phyloP scores from a whole-genome alignment of 2,797 vertebrate genomes.

The Platyrinchus mystaceus region DNA sequence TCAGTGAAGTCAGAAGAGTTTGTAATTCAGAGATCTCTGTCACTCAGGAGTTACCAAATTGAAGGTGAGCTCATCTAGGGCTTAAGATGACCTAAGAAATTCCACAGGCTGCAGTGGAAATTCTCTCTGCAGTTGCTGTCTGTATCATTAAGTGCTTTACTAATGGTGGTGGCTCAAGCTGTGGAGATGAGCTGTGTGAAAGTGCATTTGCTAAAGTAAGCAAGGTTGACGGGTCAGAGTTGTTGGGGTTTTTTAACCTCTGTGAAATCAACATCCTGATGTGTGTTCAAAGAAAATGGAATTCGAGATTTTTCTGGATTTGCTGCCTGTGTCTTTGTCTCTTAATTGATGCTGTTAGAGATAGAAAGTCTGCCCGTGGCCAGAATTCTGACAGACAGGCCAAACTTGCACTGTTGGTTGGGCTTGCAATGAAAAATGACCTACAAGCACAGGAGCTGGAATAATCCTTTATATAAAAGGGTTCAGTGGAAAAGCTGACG shows the following conservation, averaged over 20 bases:
- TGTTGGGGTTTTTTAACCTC: background rate
- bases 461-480: constrained; percentile 16
- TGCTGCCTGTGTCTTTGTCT: background rate
- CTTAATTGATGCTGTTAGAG: background rate
- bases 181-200: background rate
- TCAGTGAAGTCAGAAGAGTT: background rate
- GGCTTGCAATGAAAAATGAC: background rate
- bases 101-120: background rate
- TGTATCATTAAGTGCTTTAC: background rate
- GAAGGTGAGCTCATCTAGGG: background rate
- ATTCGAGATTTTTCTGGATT: background rate
- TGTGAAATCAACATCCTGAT: background rate
- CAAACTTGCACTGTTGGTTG: background rate
- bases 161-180: background rate
- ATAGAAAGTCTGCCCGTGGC: background rate
- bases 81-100: background rate
- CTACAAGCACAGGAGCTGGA: background rate
- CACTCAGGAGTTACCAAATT: background rate
- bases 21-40: background rate
- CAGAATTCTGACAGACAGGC: background rate
- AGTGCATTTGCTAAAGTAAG: background rate
- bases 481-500: constrained; percentile 19
- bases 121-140: background rate
- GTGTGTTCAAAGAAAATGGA: accelerated
- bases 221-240: background rate